phyloP scores from a whole-genome alignment of 2,888 invertebrate genomes.

The Megalurothrips usitatus region DNA sequence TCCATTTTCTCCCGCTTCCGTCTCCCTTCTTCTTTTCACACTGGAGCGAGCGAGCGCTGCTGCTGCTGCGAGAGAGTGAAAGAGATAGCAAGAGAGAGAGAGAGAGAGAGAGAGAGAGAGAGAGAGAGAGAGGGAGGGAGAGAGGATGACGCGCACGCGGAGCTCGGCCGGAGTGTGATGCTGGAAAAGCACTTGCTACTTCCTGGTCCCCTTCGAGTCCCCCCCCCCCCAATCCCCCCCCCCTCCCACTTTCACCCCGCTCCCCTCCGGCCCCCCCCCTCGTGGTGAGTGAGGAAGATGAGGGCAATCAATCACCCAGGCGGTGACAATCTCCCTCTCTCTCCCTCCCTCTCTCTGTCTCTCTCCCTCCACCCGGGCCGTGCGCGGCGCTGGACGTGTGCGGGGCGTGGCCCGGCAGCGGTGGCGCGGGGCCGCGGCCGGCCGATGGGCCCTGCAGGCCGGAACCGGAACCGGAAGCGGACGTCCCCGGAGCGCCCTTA shows the following conservation, averaged over 20 bases:
- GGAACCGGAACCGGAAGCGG: not conserved
- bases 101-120: not conserved
- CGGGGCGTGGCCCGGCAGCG: not conserved
- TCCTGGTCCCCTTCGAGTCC: too few species aligned
- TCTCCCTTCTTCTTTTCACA: too few species aligned
- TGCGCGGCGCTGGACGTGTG: too few species aligned
- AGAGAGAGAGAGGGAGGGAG: not conserved
- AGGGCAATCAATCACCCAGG: not conserved
- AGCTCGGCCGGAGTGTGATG: too few species aligned
- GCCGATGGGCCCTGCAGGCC: not conserved
- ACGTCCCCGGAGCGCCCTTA: constrained; percentile 17
- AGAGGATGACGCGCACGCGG: not conserved
- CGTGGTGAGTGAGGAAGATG: constrained; percentile 7
- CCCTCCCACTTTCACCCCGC: too few species aligned
- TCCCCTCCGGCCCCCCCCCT: not conserved
- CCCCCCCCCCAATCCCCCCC: too few species aligned
- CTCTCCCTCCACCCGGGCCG: too few species aligned
- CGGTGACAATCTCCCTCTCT: constrained; percentile 1
- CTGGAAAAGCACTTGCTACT: too few species aligned
- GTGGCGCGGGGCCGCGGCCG: not conserved
- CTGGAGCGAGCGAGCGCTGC: too few species aligned
- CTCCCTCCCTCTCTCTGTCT: too few species aligned
- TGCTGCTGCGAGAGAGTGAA: not conserved
- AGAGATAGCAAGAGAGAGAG: not conserved
- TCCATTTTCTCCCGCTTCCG: too few species aligned